Percentiles rank a stretch among this genome's conserved stretches.
phyloP scores from a whole-genome alignment of 2,113 vertebrate genomes.

The human region GRCh38 chr3:76966001-76966500 shows the following conservation, averaged over 20 bases:
- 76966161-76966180: too few relatives aligned
- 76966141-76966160: too few relatives aligned
- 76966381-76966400: background rate
- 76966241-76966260: background rate
- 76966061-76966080: too few relatives aligned
- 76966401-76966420: background rate
- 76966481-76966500: background rate
- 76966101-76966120: too few relatives aligned
- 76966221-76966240: slow-evolving; percentile 7
- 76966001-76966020: too few relatives aligned
- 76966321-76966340: background rate
- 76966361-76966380: background rate
- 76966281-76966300: background rate
- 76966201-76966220: too few relatives aligned
- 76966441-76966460: background rate
- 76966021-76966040: too few relatives aligned
- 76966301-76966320: background rate
- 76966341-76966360: background rate
- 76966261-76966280: background rate
- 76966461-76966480: background rate
- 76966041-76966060: too few relatives aligned
- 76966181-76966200: too few relatives aligned
- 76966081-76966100: too few relatives aligned
- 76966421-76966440: background rate
- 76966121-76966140: too few relatives aligned